Conservation (phyloP, 2,888 invertebrate species). For the Nymphalis c-album region DNA sequence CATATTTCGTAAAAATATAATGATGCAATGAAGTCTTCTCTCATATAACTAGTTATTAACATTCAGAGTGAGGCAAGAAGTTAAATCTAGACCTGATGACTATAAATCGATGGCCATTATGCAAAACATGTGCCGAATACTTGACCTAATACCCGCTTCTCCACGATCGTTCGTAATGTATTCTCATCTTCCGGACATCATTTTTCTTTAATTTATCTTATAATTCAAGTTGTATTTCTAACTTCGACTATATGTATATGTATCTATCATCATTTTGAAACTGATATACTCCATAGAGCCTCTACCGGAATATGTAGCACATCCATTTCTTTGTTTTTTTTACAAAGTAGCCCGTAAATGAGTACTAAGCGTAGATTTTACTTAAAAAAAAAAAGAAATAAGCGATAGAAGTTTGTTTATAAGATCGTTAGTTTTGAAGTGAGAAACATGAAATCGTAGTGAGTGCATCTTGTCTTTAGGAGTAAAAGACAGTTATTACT, state of each 20-base stretch:
- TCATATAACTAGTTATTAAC: not conserved
- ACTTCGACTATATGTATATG: not conserved
- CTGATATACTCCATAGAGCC: too few species aligned
- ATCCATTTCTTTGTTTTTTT: too few species aligned
- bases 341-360: too few species aligned
- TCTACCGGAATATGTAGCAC: too few species aligned
- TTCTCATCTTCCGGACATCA: constrained; percentile 5
- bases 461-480: too few species aligned
- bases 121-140: constrained; percentile 34
- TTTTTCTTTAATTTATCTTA: constrained; percentile 12
- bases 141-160: constrained; percentile 34
- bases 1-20: not conserved
- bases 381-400: too few species aligned
- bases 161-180: constrained; percentile 24
- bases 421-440: too few species aligned
- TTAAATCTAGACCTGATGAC: constrained; percentile 13
- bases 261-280: not conserved
- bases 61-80: not conserved
- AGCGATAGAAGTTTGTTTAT: too few species aligned
- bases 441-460: too few species aligned
- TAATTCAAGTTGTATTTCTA: constrained; percentile 1
- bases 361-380: too few species aligned
- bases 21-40: not conserved
- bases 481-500: too few species aligned
- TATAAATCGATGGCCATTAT: constrained; percentile 34